phyloP scores from a whole-genome alignment of 2,113 vertebrate species.

The Mastomys natalensis region DNA sequence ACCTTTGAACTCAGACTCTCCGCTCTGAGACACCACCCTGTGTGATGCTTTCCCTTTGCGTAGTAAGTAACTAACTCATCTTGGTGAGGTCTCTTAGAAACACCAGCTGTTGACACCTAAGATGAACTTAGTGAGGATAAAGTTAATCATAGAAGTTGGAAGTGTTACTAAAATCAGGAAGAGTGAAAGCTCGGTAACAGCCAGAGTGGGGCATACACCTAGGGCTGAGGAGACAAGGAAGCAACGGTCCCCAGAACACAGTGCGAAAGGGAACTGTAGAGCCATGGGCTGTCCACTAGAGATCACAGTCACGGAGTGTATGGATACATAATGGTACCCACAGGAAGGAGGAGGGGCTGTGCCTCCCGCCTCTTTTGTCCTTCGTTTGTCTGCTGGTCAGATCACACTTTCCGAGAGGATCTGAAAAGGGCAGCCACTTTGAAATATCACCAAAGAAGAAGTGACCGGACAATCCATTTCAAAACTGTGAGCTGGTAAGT shows the following conservation, averaged over 20 bases:
- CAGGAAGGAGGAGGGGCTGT: background rate
- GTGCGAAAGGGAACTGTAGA: background rate
- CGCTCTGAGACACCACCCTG: background rate
- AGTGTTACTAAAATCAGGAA: background rate
- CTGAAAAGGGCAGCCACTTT: slow-evolving; percentile 52
- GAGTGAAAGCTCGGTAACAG: background rate
- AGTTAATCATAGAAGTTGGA: background rate
- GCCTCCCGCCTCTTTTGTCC: background rate
- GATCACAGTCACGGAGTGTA: background rate
- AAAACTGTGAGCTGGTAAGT: background rate
- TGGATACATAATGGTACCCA: no score
- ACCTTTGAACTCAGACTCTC: background rate
- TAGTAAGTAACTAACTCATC: background rate
- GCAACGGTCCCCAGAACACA: background rate
- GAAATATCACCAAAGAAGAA: slow-evolving; percentile 53
- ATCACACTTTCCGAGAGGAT: slow-evolving; percentile 52
- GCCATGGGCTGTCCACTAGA: background rate
- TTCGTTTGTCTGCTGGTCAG: background rate
- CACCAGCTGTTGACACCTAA: background rate
- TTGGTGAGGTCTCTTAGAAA: background rate
- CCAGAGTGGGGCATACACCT: background rate
- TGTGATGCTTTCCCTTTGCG: background rate
- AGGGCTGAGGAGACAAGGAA: background rate
- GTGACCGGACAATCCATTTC: slow-evolving; percentile 32
- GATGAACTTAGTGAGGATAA: background rate